These are phyloP conservation scores for Hirtodrosophila alboralis DNA, from an alignment of 2,888 invertebrate genomes.

Conservation along the genomic window DNA sequence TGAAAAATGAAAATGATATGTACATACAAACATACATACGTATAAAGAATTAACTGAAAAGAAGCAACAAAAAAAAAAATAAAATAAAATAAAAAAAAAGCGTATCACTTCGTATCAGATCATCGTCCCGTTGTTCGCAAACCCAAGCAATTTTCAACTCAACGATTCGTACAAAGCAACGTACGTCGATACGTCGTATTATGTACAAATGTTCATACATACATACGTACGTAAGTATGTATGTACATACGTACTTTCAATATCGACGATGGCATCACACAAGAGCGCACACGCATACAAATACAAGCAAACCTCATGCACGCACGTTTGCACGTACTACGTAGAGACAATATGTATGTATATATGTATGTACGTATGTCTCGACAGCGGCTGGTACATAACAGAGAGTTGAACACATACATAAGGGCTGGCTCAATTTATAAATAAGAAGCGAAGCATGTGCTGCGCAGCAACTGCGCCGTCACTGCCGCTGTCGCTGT, in stretches of 20 bases:
- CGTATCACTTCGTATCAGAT: conserved; percentile 72
- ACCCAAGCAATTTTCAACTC: conserved; percentile 64
- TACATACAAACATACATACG: conserved; percentile 42
- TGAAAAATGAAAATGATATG: conserved; percentile 73
- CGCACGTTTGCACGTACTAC: conserved; percentile 66
- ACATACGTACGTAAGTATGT: conserved; percentile 39
- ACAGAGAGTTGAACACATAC: conserved; percentile 73
- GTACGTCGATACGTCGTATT: conserved; percentile 56
- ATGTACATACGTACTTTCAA: conserved; percentile 66
- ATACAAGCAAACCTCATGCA: conserved; percentile 54
- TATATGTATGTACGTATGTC: conserved; percentile 51
- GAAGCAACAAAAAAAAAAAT: too few species aligned
- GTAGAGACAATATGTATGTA: conserved; percentile 55
- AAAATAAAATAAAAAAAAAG: conserved; percentile 61
- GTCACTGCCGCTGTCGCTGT: conserved; percentile 48
- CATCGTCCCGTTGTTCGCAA: conserved; percentile 76
- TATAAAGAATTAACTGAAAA: conserved; percentile 32
- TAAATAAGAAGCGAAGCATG: conserved; percentile 75
- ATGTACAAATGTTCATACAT: conserved; percentile 59
- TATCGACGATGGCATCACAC: conserved; percentile 79
- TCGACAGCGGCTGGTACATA: conserved; percentile 61
- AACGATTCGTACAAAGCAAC: conserved; percentile 58
- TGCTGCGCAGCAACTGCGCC: conserved; percentile 68
- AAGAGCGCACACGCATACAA: conserved; percentile 48
- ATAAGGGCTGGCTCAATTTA: conserved; percentile 80